A percentile compares a stretch with the other conserved stretches of the same genome.
phyloP scores from a whole-genome alignment of 2,113 vertebrate genomes.

The human (Homo sapiens) region DNA sequence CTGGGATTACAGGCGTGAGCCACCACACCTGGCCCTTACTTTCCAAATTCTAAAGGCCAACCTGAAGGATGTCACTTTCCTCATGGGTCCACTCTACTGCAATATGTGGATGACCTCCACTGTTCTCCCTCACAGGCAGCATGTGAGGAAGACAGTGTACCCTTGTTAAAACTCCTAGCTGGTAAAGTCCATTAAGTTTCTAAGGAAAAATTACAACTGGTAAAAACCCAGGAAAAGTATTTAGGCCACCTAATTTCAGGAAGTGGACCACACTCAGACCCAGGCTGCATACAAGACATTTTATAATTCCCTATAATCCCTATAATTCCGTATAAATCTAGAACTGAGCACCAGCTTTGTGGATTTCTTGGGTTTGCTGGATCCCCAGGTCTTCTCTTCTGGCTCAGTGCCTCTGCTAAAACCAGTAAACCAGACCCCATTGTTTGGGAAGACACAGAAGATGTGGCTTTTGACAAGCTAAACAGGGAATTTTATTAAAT shows the following conservation, averaged over 20 bases:
- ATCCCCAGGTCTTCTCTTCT: not conserved
- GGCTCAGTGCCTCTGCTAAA: not conserved
- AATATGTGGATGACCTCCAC: not conserved
- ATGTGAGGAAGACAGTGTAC: not conserved
- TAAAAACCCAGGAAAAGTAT: not conserved
- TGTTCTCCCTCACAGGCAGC: not conserved
- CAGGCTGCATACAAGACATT: not conserved
- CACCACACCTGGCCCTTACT: not conserved
- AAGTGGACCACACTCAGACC: not conserved
- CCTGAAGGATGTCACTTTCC: not conserved
- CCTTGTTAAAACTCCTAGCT: not conserved
- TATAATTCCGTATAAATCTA: not conserved
- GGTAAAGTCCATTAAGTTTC: not conserved
- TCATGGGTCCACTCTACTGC: not conserved
- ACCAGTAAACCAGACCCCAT: not conserved
- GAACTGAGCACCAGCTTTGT: not conserved
- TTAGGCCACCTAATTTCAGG: not conserved
- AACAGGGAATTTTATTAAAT: not conserved
- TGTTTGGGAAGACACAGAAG: not conserved
- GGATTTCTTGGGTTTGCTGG: not conserved
- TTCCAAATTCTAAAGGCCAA: not conserved
- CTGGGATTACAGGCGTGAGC: too few species aligned
- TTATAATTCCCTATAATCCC: too few species aligned
- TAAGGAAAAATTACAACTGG: not conserved
- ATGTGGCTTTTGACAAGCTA: not conserved